phyloP scores from a whole-genome alignment of 2,797 vertebrate genomes.

The Euthynnus affinis region DNA sequence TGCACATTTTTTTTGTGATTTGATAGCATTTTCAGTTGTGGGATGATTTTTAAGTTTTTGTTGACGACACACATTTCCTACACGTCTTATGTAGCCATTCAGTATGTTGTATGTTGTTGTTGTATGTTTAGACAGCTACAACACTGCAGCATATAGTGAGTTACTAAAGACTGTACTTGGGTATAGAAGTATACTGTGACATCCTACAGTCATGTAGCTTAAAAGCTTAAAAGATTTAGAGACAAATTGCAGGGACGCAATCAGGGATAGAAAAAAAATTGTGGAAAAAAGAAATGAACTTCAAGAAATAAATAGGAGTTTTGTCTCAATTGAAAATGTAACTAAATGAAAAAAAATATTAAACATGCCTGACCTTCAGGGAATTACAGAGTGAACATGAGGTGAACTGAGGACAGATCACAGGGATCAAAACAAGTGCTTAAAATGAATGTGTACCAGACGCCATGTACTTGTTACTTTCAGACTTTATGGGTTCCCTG shows the following conservation, averaged over 20 bases:
- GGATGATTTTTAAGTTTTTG: background rate
- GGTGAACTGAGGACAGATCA: conserved; percentile 1
- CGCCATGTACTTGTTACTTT: conserved; percentile 51
- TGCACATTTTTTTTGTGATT: background rate
- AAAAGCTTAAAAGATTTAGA: background rate
- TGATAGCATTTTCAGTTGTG: background rate
- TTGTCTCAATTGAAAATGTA: conserved; percentile 7
- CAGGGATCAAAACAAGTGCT: conserved; percentile 19
- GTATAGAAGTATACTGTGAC: background rate
- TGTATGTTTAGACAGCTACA: no score
- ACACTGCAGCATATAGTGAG: conserved; percentile 4
- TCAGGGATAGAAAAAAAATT: background rate
- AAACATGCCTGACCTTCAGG: background rate
- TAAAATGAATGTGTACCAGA: conserved; percentile 35
- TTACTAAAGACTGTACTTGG: conserved; percentile 25
- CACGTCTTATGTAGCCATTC: background rate
- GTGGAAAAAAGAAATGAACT: background rate
- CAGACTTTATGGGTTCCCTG: conserved; percentile 71
- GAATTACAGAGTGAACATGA: background rate
- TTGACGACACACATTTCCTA: no score
- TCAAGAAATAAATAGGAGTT: background rate
- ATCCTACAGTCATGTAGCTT: conserved; percentile 1
- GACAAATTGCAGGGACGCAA: background rate
- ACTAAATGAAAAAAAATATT: background rate
- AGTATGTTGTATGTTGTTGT: no score